Evolutionary conservation across 2,113 vertebrate genomes (phyloP).

Genomic region (Python bivittatus): DNA sequence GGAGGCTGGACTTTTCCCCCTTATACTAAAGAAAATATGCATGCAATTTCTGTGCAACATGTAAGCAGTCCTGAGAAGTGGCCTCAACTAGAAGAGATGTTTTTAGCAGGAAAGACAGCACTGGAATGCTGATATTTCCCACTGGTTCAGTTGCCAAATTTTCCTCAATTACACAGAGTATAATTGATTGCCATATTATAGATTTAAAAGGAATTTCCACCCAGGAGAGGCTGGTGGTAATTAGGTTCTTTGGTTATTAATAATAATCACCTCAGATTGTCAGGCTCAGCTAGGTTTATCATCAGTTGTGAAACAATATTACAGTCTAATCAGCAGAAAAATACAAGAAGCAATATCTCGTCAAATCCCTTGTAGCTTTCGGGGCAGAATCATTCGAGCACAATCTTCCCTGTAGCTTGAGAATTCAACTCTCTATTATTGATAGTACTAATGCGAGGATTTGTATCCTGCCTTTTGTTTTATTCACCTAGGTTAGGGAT

Average conservation of each 20-base stretch:
- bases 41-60: not conserved
- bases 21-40: not conserved
- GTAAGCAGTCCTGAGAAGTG: not conserved
- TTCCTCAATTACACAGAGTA: constrained; percentile 7
- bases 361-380: constrained; percentile 10
- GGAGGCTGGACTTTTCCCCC: not conserved
- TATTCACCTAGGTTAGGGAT: not conserved
- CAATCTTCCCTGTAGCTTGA: not conserved
- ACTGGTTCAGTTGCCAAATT: not conserved
- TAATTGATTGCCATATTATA: constrained; percentile 32
- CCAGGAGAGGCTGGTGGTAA: constrained; percentile 22
- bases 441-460: not conserved
- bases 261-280: constrained; percentile 31
- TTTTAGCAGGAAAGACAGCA: not conserved
- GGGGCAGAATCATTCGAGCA: not conserved
- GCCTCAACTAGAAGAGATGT: not conserved
- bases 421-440: not conserved
- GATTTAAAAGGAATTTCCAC: constrained; percentile 21
- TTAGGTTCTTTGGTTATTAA: constrained; percentile 32
- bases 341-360: constrained; percentile 8
- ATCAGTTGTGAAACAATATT: constrained; percentile 17
- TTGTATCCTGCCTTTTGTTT: not conserved
- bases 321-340: constrained; percentile 18
- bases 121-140: not conserved
- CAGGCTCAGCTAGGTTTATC: constrained; percentile 20